Evolutionary conservation across 2,888 invertebrate species (phyloP).

Genomic region (Eilema depressum): DNA sequence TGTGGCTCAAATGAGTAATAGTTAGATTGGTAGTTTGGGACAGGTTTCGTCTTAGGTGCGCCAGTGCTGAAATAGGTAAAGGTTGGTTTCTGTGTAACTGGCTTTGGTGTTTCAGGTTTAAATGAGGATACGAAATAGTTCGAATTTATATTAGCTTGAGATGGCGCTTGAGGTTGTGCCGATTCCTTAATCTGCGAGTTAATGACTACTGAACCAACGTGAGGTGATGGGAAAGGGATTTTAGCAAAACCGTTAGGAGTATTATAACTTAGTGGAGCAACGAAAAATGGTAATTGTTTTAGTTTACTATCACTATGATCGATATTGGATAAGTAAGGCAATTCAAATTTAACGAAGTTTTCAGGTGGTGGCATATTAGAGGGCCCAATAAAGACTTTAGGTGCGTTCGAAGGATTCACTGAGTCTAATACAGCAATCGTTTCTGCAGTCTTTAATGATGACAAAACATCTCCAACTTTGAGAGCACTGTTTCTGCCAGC

Average conservation of each 20-base stretch:
- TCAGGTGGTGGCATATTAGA: slow-evolving; percentile 90
- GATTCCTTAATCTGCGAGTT: slow-evolving; percentile 82
- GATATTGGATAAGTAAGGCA: slow-evolving; percentile 93
- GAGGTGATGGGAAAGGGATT: slow-evolving; percentile 94
- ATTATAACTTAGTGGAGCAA: slow-evolving; percentile 94
- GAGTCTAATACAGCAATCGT: slow-evolving; percentile 92
- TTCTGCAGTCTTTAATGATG: slow-evolving; percentile 89
- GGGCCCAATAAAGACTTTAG: slow-evolving; percentile 94
- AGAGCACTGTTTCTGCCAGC: slow-evolving; percentile 80
- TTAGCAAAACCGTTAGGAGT: slow-evolving; percentile 95
- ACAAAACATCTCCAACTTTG: slow-evolving; percentile 90
- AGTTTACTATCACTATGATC: slow-evolving; percentile 91
- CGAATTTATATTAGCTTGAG: slow-evolving; percentile 35
- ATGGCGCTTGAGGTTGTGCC: slow-evolving; percentile 52
- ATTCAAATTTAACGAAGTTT: slow-evolving; percentile 92
- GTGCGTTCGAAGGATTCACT: slow-evolving; percentile 89
- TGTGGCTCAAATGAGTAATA: slow-evolving; percentile 82
- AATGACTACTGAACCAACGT: slow-evolving; percentile 94
- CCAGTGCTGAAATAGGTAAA: slow-evolving; percentile 79
- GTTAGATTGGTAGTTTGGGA: slow-evolving; percentile 65
- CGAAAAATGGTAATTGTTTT: slow-evolving; percentile 93
- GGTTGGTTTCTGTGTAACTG: slow-evolving; percentile 75
- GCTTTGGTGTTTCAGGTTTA: slow-evolving; percentile 63
- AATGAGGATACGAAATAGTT: slow-evolving; percentile 59
- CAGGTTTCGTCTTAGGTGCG: slow-evolving; percentile 67